Base-by-base conservation (phyloP, 2,797 vertebrate genomes). In the Salarias fasciatus region DNA sequence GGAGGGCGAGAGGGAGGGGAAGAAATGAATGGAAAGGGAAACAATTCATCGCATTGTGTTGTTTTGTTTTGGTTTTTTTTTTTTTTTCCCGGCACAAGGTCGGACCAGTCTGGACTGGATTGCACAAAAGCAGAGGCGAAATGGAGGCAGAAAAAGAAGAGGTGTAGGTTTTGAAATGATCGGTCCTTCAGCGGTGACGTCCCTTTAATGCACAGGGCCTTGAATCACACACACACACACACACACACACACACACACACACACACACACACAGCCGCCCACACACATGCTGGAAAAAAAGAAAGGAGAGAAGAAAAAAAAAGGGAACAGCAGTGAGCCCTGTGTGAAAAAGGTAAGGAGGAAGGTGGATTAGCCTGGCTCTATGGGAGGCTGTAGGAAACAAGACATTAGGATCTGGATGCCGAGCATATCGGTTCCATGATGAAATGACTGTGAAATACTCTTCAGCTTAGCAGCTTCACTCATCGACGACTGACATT, bases 261-360 rank as follows among this genome's bases (percentile, higher is more conserved):
- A 37, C 73, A 9, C 59, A 8, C 30, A 15, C 38, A 35, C 35
- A 11, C 10, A 0, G 47, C 11, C 15, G 53, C 47, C 13, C 54
- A 58, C 38, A 57, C 30, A n/a, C n/a, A 87, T 86, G 87, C 66
- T 89, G 73, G 87, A 88, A 81, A 94, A 90, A 88, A 94, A 93
- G 90, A 94, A n/a, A n/a, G n/a, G n/a, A n/a, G n/a, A n/a, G n/a
- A n/a, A n/a, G n/a, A n/a, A n/a, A n/a, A 92, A 94, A 92, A 37
- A 84, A 9, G 86, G 80, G 54, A 82, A 92, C 46, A 89, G 77
- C 60, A 80, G 88, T 1, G 88, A 89, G 11, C 50, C 79, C 13
- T 88, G 89, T 59, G 63, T 86, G 50, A 93, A 88, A 77, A 90
- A 94, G 94, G 93, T 94, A 93, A 95, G 92, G 53, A 11, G 5